Evolutionary conservation across 2,113 vertebrate species (phyloP).

Genomic region (Nipponia nippon): DNA sequence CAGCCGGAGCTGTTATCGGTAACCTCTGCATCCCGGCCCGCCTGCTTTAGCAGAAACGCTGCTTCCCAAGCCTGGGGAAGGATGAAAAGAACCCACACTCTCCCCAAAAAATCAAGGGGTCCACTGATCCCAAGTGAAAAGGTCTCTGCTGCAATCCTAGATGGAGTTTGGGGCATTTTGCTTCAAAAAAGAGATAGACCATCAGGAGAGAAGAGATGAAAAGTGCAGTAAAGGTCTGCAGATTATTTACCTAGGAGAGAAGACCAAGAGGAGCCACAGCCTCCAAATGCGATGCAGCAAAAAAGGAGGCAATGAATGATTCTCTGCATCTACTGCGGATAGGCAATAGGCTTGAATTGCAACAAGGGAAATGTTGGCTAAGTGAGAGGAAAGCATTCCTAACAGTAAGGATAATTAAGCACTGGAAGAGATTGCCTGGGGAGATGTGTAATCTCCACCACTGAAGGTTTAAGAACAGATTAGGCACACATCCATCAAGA

Average conservation of each 20-base stretch:
- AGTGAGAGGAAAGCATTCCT: neutral
- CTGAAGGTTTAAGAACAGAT: constrained; percentile 37
- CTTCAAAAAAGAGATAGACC: neutral
- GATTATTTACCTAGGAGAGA: neutral
- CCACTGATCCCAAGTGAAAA: neutral
- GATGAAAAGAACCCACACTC: neutral
- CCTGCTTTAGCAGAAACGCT: neutral
- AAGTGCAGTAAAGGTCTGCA: neutral
- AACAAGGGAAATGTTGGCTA: neutral
- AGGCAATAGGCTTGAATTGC: neutral
- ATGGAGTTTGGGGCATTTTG: neutral
- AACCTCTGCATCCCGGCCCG: neutral
- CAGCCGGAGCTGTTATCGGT: neutral
- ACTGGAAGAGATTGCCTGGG: neutral
- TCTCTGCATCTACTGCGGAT: neutral
- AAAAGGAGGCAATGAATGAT: neutral
- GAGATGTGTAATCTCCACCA: constrained; percentile 53
- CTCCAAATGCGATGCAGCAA: accelerated
- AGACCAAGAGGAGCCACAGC: neutral
- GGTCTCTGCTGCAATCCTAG: neutral
- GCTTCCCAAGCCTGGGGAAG: neutral
- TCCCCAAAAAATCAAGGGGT: neutral
- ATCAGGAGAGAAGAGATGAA: neutral
- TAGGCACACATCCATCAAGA: constrained; percentile 41
- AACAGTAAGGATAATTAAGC: constrained; percentile 45